Conservation (phyloP, 30 jellyfish, hydroid and myxozoan species). For the Aurelia aurita complex sp. Pacific region DNA sequence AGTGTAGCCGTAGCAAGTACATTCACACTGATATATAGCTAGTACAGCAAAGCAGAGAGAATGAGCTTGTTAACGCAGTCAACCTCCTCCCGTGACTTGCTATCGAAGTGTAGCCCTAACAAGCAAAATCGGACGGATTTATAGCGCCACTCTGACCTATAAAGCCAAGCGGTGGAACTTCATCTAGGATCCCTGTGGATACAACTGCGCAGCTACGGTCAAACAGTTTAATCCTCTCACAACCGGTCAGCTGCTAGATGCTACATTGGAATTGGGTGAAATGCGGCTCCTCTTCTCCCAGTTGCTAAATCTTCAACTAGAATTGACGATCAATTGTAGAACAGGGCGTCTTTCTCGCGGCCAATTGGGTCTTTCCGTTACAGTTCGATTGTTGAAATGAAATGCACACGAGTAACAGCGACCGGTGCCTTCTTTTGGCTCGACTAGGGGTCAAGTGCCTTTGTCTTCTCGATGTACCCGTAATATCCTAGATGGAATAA, state of each 20-base stretch:
- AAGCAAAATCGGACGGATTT: constrained; percentile 1
- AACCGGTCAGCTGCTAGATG: constrained; percentile 57
- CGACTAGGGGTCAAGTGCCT: constrained; percentile 45
- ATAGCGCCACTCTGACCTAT: constrained; percentile 46
- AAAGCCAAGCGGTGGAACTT: constrained; percentile 22
- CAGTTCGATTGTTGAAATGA: constrained; percentile 1
- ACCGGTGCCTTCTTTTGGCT: constrained; percentile 33
- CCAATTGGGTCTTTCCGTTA: constrained; percentile 19
- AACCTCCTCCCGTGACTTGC: background rate
- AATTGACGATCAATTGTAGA: constrained; percentile 11
- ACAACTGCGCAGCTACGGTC: constrained; percentile 52
- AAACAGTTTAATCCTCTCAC: constrained; percentile 65
- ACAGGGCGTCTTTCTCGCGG: constrained; percentile 31
- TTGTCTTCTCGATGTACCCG: constrained; percentile 53
- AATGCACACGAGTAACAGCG: constrained; percentile 33
- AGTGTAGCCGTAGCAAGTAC: too few relatives aligned
- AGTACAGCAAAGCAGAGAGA: too few relatives aligned
- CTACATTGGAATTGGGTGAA: constrained; percentile 17
- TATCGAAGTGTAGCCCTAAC: background rate
- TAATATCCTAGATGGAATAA: constrained; percentile 65
- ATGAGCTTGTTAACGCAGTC: too few relatives aligned
- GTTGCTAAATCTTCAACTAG: constrained; percentile 8
- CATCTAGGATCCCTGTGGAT: constrained; percentile 63
- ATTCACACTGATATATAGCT: too few relatives aligned
- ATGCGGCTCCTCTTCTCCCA: constrained; percentile 54